phyloP scores from a whole-genome alignment of 2,113 vertebrate genomes.

The Leptobrachium leishanense region DNA sequence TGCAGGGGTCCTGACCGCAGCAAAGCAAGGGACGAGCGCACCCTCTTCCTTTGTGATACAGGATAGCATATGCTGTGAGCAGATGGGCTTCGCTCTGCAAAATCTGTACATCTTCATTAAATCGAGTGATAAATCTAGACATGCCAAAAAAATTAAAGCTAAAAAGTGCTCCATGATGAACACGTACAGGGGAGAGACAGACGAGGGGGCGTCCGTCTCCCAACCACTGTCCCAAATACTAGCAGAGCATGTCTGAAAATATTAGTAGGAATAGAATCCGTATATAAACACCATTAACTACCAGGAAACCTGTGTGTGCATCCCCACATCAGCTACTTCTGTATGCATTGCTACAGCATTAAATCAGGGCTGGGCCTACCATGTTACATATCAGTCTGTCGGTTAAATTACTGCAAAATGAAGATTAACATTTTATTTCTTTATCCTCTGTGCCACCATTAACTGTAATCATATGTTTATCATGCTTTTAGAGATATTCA shows the following conservation, averaged over 20 bases:
- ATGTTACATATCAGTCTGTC: too few relatives aligned
- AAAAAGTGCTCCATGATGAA: constrained; percentile 23
- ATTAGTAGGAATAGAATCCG: constrained; percentile 23
- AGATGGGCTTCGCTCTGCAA: constrained; percentile 24
- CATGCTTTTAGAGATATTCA: too few relatives aligned
- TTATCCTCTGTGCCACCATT: too few relatives aligned
- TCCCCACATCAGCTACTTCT: too few relatives aligned
- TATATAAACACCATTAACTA: constrained; percentile 1
- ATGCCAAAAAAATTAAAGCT: constrained; percentile 7
- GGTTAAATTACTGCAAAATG: too few relatives aligned
- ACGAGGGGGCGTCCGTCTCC: constrained; percentile 12
- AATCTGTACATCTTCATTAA: constrained; percentile 30
- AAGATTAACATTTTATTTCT: too few relatives aligned
- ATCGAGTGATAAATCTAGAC: constrained; percentile 32
- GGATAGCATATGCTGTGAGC: constrained; percentile 32
- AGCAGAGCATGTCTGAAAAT: constrained; percentile 29
- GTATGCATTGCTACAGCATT: too few relatives aligned
- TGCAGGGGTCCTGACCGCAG: constrained; percentile 12
- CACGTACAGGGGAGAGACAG: constrained; percentile 29
- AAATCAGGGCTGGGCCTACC: too few relatives aligned
- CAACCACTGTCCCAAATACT: constrained; percentile 17
- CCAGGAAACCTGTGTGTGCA: too few relatives aligned
- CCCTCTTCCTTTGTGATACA: constrained; percentile 23
- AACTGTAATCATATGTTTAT: too few relatives aligned
- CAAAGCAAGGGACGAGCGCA: not conserved